A percentile compares a stretch with the other conserved stretches of the same genome.
These are phyloP conservation scores for Xiphorhynchus erythropygius DNA, from an alignment of 2,797 vertebrate genomes.

Conservation along the genomic window DNA sequence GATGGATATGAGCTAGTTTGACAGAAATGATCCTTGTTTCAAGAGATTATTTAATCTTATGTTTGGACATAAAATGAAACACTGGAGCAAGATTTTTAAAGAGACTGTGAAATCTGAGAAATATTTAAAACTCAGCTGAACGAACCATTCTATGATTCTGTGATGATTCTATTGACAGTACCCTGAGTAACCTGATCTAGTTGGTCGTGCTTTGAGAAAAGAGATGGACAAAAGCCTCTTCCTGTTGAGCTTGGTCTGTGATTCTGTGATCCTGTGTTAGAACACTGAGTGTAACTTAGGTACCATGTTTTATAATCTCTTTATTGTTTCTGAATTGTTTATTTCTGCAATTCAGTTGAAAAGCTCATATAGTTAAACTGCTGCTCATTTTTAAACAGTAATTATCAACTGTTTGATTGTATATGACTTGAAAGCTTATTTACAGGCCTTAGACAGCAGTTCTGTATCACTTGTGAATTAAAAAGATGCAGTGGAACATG, in stretches of 20 bases:
- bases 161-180: not conserved
- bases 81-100: not conserved
- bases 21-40: not conserved
- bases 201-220: not conserved
- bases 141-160: not conserved
- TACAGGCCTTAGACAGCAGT: not conserved
- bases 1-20: not conserved
- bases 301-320: not conserved
- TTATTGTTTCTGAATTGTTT: not conserved
- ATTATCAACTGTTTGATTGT: not conserved
- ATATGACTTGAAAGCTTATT: not conserved
- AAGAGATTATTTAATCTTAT: not conserved
- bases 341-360: not conserved
- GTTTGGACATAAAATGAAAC: not conserved
- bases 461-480: not conserved
- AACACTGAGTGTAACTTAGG: not conserved
- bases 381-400: not conserved
- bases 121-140: not conserved
- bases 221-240: not conserved
- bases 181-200: not conserved
- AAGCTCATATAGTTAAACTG: not conserved
- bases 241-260: not conserved
- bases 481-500: not conserved
- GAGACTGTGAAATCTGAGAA: not conserved
- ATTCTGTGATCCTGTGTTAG: rapidly evolving